phyloP scores from a whole-genome alignment of 1,140 invertebrate genomes.

The Colletes gigas region DNA sequence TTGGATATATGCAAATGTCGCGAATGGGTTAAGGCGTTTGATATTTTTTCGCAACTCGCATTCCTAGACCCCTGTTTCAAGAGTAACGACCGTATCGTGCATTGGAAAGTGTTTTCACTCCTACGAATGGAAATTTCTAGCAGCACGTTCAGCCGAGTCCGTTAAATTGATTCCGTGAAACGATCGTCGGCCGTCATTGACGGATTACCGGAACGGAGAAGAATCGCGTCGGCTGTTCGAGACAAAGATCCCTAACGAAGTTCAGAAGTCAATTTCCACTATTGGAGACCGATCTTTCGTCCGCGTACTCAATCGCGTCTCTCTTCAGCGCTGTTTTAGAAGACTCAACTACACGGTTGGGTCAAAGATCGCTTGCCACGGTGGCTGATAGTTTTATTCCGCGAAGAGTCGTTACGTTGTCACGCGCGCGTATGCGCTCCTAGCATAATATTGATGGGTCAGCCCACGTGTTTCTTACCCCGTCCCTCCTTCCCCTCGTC shows the following conservation, averaged over 20 bases:
- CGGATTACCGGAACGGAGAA: not conserved
- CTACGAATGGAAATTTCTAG: not conserved
- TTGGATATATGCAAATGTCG: too few species aligned
- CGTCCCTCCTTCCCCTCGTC: not conserved
- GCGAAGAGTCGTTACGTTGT: not conserved
- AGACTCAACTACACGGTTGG: not conserved
- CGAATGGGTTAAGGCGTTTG: too few species aligned
- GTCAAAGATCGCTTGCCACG: not conserved
- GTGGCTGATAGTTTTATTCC: slow-evolving; percentile 8
- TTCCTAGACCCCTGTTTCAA: not conserved
- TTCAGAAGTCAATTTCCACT: slow-evolving; percentile 5
- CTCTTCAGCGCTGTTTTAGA: not conserved
- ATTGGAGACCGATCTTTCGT: not conserved
- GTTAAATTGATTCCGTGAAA: not conserved
- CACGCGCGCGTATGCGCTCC: not conserved
- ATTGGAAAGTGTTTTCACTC: not conserved
- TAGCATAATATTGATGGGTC: not conserved
- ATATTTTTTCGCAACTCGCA: not conserved
- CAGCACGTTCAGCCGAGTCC: not conserved
- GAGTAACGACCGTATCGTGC: not conserved
- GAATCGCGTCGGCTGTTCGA: not conserved
- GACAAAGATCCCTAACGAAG: slow-evolving; percentile 4
- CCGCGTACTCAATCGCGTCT: not conserved
- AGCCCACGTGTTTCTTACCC: not conserved
- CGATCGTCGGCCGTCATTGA: not conserved